Evolutionary conservation across 2,113 vertebrate species (phyloP), one percentile per base, ranked within the genome.

Genomic region (Alethe diademata): DNA sequence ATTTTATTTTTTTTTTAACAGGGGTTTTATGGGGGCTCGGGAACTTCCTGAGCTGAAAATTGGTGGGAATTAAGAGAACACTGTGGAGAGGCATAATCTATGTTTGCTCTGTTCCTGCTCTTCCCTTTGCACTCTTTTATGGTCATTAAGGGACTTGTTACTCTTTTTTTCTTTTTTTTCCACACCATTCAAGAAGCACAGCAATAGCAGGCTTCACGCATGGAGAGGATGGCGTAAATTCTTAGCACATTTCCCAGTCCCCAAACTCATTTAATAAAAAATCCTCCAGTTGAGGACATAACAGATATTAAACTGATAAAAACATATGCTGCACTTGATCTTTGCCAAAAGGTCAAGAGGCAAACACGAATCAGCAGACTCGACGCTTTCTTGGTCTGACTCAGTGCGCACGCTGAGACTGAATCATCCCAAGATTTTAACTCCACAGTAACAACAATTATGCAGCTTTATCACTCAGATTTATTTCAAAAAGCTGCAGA

Each of bases 281-380:
- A 92, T 53, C 78, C 90, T 88, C 81, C 86, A 61, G 78, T 40
- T 70, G 93, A 96, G 85, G 93, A 92, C 81, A 58, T 88, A 93
- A 82, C 88, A 94, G 92, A 93, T 94, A 92, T 82, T 92, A 94
- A 92, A 93, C 78, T 88, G 92, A 95, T 95, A 94, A 94, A 93
- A 96, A 96, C 81, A 88, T 76, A 88, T 50, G 74, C 82, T 92
- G 40, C 71, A 72, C 67, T 83, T 90, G 92, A 83, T 90, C 96
- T 95, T 90, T 62, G 86, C 74, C 93, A 88, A 79, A 95, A 94
- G 93, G 95, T 93, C 94, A 93, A 94, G 95, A 90, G 88, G 85
- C 90, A 93, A 94, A 96, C 70, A 78, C 5, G 8, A 90, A 50
- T 35, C 88, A 73, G 93, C 61, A 78, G 81, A 48, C 45, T 61